Evolutionary conservation across 2,888 invertebrate genomes (phyloP).

Genomic region (Aphidius colemani): DNA sequence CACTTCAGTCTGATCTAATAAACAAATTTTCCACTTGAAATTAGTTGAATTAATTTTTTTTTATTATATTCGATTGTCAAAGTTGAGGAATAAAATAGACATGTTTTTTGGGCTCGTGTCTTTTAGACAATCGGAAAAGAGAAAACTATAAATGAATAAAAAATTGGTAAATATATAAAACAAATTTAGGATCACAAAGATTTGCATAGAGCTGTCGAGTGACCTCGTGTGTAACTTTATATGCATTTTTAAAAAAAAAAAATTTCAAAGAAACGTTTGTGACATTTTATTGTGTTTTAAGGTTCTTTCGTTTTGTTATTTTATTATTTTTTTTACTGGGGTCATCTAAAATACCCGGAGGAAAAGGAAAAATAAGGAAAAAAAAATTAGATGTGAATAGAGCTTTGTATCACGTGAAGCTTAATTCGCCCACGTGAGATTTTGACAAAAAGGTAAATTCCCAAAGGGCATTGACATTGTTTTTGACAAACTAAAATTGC

Average conservation of each 20-base stretch:
- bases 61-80: not conserved
- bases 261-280: constrained; percentile 21
- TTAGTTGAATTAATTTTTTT: not conserved
- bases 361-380: not conserved
- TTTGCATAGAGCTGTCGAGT: constrained; percentile 28
- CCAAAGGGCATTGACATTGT: constrained; percentile 10
- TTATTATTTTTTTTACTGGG: no score
- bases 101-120: constrained; percentile 4
- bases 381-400: constrained; percentile 10
- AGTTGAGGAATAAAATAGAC: no score
- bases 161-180: not conserved
- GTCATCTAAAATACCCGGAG: not conserved
- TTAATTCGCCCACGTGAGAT: constrained; percentile 19
- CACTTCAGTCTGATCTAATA: not conserved
- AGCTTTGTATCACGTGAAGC: constrained; percentile 8
- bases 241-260: not conserved
- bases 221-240: not conserved
- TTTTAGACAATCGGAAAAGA: constrained; percentile 21
- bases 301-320: constrained; percentile 8
- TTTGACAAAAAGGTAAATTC: constrained; percentile 6
- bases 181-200: constrained; percentile 8
- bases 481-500: not conserved
- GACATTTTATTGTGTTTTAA: constrained; percentile 20
- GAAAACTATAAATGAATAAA: no score
- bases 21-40: not conserved